Evolutionary conservation across 1,140 invertebrate genomes (phyloP), one percentile per base, ranked within the genome.

Genomic region (Drosophila mauritiana): DNA sequence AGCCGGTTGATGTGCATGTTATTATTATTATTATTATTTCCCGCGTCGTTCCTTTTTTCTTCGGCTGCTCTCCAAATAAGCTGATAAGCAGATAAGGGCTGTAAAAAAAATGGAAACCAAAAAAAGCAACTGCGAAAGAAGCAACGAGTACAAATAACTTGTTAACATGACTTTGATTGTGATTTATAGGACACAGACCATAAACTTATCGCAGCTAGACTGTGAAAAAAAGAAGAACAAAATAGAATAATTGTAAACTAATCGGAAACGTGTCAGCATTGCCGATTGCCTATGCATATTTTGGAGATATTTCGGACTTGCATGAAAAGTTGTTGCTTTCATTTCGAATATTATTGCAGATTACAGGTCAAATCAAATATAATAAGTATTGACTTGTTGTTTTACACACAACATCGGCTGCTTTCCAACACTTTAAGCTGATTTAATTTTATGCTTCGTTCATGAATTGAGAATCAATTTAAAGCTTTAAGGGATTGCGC

Each of bases 111-210:
- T 13, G 2, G 54, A 36, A 51, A 65, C 37, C 11, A 39, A 39
- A 39, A 37, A 39, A 13, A 39, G 37, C 34, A 46, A 57, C 52
- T 22, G 20, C 57, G 40, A 52, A 52, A 36, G 49, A 52, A 20
- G 59, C 58, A 67, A 31, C 68, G 70, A 43, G 25, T 43, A 74
- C 52, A 74, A 75, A 75, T 57, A 75, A 75, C 46, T 75, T 75
- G 73, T 75, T 75, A 75, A 75, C 73, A 75, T 75, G 73, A 75
- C 73, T 75, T 75, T 75, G 73, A 75, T 75, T 75, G 73, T 75
- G 73, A 75, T 75, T 75, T 75, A 75, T 75, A 75, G 53, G 73
- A 56, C 73, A 75, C 46, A 65, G 51, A 65, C 62, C 72, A 63
- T 75, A 65, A 65, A 65, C 70, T 75, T 75, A 75, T 75, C 72